Evolutionary conservation across 2,797 vertebrate genomes (phyloP).

Genomic region (Mionectes olivaceus): DNA sequence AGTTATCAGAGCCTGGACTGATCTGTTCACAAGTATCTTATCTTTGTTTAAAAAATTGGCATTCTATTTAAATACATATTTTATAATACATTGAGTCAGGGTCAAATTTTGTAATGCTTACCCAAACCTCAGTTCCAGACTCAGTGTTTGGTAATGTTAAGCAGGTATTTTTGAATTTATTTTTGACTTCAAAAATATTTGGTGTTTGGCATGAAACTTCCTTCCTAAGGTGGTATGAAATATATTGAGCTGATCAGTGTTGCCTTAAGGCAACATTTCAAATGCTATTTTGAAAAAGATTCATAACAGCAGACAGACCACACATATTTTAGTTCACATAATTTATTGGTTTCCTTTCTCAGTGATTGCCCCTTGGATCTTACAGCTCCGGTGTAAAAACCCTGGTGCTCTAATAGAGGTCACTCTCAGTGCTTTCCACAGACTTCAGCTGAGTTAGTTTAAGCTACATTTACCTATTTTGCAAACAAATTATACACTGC

Average conservation of each 20-base stretch:
- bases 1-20: not conserved
- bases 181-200: not conserved
- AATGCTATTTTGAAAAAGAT: conserved; percentile 49
- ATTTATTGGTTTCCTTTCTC: conserved; percentile 53
- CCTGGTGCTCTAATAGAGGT: not conserved
- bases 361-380: conserved; percentile 41
- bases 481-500: not conserved
- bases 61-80: not conserved
- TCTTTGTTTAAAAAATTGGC: not conserved
- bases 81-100: not conserved
- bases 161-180: not conserved
- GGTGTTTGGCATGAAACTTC: not conserved
- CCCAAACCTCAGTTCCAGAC: not conserved
- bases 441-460: not conserved
- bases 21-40: not conserved
- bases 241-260: not conserved
- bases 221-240: not conserved
- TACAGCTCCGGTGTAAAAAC: not conserved
- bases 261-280: conserved; percentile 39
- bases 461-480: not conserved
- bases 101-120: not conserved
- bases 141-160: not conserved
- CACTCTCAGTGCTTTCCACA: not conserved
- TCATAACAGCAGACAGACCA: conserved; percentile 32
- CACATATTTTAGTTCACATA: conserved; percentile 43